Percentiles rank a stretch among this genome's conserved stretches.
Evolutionary conservation across 2,113 vertebrate species (phyloP).

Genomic region (Pluvialis apricaria): DNA sequence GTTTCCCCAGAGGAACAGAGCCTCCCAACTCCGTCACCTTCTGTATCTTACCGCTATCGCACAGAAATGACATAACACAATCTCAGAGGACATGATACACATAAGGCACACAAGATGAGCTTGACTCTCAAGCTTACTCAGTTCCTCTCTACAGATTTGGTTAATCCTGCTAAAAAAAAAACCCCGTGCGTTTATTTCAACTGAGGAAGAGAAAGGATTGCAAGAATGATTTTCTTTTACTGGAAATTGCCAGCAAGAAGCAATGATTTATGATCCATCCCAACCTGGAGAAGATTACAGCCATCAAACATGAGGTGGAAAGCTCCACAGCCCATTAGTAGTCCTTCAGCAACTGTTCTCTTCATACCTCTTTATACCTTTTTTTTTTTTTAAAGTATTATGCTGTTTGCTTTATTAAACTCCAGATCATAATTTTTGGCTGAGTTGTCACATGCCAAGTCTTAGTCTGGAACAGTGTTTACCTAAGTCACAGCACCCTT

Average conservation of each 20-base stretch:
- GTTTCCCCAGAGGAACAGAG: too few relatives aligned
- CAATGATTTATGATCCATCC: neutral
- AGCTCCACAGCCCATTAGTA: neutral
- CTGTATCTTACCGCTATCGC: neutral
- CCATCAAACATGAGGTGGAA: neutral
- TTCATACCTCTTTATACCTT: neutral
- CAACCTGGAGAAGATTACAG: neutral
- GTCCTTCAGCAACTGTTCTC: neutral
- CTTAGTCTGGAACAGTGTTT: neutral
- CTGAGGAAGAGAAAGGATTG: neutral
- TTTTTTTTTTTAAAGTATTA: neutral
- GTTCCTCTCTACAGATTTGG: neutral
- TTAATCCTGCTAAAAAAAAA: neutral
- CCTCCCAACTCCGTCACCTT: neutral
- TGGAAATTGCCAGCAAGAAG: neutral
- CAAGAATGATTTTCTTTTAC: neutral
- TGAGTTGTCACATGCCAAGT: neutral
- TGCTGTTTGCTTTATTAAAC: neutral
- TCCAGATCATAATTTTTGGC: neutral
- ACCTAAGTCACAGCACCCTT: neutral
- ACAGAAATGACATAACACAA: neutral
- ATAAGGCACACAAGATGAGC: neutral
- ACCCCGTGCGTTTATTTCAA: neutral
- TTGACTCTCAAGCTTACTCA: neutral
- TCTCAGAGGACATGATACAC: neutral